Evolutionary conservation across 1,140 invertebrate genomes (phyloP), one percentile per base, ranked within the genome.

Genomic region (Hyposmocoma kahamanoa): DNA sequence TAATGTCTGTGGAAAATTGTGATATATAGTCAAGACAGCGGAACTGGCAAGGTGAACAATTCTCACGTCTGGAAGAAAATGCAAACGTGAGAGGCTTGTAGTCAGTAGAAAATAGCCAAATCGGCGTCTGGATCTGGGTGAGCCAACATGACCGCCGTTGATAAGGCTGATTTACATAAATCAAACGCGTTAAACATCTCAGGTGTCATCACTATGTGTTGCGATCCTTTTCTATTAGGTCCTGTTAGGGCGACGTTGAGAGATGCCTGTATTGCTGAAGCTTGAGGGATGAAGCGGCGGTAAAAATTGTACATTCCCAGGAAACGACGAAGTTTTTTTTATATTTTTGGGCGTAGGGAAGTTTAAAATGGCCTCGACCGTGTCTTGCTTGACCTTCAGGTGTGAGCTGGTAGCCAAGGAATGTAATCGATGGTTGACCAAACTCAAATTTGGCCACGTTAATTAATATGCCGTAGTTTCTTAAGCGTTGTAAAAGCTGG

Each of bases 81-180:
- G 62, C 63, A 45, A 48, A 62, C 5, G 49, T 73, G 0, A 84
- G 52, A 0, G 78, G 80, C 42, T 73, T 77, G 34, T 86, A 83
- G 42, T 86, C 78, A 0, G 74, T 84, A n/a, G 30, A 34, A 34
- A n/a, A 34, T 6, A 9, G 30, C 30, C n/a, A 34, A 34, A n/a
- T 34, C 30, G 13, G 30, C 30, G 4, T 34, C 9, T 13, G 30
- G 10, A 13, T 34, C 30, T 9, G 30, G 30, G n/a, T 34, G 30
- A 34, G 4, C 4, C 4, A 34, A 13, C 3, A 34, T 4, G 3
- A 13, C 13, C 3, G 30, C 30, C 15, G 10, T 4, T 13, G 30
- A 34, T 13, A 34, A 34, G n/a, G 4, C 15, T 6, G 4, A 6
- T 13, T 34, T 34, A 13, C 30, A 34, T 34, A 3, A 4, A 3